Evolutionary conservation across 2,113 vertebrate species (phyloP), one percentile per base, ranked within the genome.

Genomic region (Lepisosteus osseus): DNA sequence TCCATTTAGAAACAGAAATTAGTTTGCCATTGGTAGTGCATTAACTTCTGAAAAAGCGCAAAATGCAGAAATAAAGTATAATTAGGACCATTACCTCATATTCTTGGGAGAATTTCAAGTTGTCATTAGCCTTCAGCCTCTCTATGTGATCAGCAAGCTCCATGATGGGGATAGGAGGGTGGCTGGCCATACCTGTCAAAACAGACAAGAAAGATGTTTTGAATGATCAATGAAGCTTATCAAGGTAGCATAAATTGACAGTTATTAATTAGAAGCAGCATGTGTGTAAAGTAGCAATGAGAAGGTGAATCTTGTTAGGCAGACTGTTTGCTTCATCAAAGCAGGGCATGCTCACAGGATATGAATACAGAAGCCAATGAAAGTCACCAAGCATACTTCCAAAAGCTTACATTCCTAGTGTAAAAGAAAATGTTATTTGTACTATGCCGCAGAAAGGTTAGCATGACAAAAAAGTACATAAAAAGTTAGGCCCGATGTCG

Each of bases 71-170:
- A 29, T 29, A 65, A 4, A 65, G 9, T 14, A 41, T 29, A 65
- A 6, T 11, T 29, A 40, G 41, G 72, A 0, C 62, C 71, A 69
- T 86, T 90, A 96, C 97, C 94, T 99, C 97, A 77, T 99, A 99
- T 74, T 99, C 97, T 86, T 99, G 97, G 43, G 97, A 99, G 85
- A 99, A 99, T 85, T 98, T 99, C 82, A 99, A 89, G 91, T 99
- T 99, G 89, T 99, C 97, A 74, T 99, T 99, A 72, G 97, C 96
- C 93, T 99, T 99, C 84, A 99, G 77, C 66, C 96, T 92, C 86
- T 99, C 97, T 84, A 95, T 94, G 80, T 99, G 96, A 91, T 99
- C 97, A 3, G 95, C 94, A 75, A 99, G 93, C 84, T 99, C 97
- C 91, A 95, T 90, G 77, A 99, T 91, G 42, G 97, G 95, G 85